Percentiles rank a stretch among this genome's conserved stretches.
phyloP scores from a whole-genome alignment of 2,888 invertebrate genomes.

The Drosophila pseudotakahashii region DNA sequence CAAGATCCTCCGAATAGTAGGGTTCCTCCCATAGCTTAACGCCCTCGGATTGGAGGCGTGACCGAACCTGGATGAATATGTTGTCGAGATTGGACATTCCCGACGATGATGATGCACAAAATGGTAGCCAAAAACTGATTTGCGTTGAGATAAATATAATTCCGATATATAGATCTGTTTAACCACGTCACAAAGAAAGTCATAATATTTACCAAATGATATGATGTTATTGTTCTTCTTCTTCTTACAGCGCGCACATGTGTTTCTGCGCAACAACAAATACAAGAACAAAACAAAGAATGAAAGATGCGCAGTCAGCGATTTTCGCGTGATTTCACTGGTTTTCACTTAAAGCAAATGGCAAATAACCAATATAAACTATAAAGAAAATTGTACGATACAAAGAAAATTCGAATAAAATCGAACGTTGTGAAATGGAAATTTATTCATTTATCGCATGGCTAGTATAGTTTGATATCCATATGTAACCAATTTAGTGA shows the following conservation, averaged over 20 bases:
- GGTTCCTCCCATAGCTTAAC: slow-evolving; percentile 92
- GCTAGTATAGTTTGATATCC: too few species aligned
- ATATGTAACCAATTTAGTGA: too few species aligned
- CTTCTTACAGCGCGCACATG: slow-evolving; percentile 13
- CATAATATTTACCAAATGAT: slow-evolving; percentile 10
- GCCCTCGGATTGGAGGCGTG: slow-evolving; percentile 88
- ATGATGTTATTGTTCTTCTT: slow-evolving; percentile 23
- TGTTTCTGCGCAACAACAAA: slow-evolving; percentile 8
- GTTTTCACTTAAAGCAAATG: too few species aligned
- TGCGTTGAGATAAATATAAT: too few species aligned
- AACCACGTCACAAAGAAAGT: slow-evolving; percentile 15
- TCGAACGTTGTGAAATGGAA: too few species aligned
- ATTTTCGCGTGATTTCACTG: neutral
- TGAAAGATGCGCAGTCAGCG: slow-evolving; percentile 2
- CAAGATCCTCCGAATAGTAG: slow-evolving; percentile 86
- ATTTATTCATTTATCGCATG: too few species aligned
- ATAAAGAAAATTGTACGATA: too few species aligned
- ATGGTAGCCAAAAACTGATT: neutral
- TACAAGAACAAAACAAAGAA: neutral
- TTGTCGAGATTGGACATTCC: slow-evolving; percentile 18
- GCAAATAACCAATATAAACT: neutral
- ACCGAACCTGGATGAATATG: slow-evolving; percentile 85
- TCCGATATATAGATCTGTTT: too few species aligned
- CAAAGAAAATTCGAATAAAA: neutral
- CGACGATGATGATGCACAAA: neutral